Percentiles rank a stretch among this genome's conserved stretches.
Evolutionary conservation across 1,140 invertebrate species (phyloP).

Genomic region (Chironomus striatipennis): DNA sequence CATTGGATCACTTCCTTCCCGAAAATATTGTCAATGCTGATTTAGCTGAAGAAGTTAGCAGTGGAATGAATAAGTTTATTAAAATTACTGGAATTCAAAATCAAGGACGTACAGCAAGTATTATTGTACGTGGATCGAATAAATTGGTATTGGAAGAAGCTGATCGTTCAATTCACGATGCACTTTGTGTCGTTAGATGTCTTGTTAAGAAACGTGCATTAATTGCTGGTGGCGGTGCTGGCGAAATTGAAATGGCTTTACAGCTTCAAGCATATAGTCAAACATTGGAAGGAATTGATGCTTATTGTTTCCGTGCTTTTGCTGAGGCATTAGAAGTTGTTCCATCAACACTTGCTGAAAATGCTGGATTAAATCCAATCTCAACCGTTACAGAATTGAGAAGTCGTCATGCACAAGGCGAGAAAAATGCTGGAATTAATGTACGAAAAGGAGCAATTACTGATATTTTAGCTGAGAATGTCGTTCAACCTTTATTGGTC

Average conservation of each 20-base stretch:
- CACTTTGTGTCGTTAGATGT: conserved; percentile 95
- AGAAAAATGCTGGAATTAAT: conserved; percentile 86
- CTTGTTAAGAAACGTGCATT: conserved; percentile 86
- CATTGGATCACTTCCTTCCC: conserved; percentile 90
- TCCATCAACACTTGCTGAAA: conserved; percentile 97
- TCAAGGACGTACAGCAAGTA: conserved; percentile 83
- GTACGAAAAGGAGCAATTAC: conserved; percentile 93
- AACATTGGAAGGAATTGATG: conserved; percentile 80
- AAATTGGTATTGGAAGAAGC: conserved; percentile 94
- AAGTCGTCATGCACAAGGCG: conserved; percentile 82
- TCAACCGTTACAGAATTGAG: conserved; percentile 94
- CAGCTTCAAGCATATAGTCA: conserved; percentile 75
- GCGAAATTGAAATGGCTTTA: conserved; percentile 89
- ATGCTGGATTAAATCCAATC: conserved; percentile 97
- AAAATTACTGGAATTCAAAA: conserved; percentile 89
- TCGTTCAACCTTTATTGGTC: conserved; percentile 94
- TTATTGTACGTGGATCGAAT: conserved; percentile 94
- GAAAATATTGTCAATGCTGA: conserved; percentile 90
- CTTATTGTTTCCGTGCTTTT: conserved; percentile 91
- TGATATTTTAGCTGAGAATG: conserved; percentile 95
- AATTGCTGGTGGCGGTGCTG: conserved; percentile 93
- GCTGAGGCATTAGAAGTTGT: conserved; percentile 95
- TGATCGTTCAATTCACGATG: conserved; percentile 93
- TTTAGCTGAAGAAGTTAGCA: conserved; percentile 87
- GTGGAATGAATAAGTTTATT: conserved; percentile 86